Base-by-base conservation (phyloP, 2,113 vertebrate genomes). In the Tiliqua scincoides region DNA sequence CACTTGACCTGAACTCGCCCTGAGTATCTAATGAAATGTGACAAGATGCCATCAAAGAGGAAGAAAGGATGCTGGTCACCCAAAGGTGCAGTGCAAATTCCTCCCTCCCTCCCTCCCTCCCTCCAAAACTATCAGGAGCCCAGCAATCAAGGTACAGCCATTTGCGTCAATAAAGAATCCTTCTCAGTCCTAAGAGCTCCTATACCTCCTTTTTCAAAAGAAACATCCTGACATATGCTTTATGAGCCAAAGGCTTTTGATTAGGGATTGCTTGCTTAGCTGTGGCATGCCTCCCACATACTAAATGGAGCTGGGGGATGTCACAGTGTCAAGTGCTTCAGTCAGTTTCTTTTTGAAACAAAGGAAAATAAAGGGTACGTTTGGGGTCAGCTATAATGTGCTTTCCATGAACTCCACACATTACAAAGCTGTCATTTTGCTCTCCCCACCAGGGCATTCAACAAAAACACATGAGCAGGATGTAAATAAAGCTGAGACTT, bases 21-120 rank as follows among this genome's bases (percentile, higher is more conserved):
- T 30, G 0, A 57, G 25, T 65, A 21, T 27, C 71, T 0, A 30
- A 72, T 63, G 1, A 0, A 5, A 11, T 6, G 37, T 18, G 3
- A 73, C 14, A 59, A 43, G 70, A 37, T 75, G 52, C 21, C 32
- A 15, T 48, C 4, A 52, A 62, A 25, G 0, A 57, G 1, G 52
- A 5, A 62, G 21, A 37, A 52, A 23, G 1, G 2, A 74, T 59
- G 32, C 82, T 63, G 6, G 0, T 15, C 2, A n/a, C 0, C 8
- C 57, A 27, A 10, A 32, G 52, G 11, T 48, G 40, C 18, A 0
- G 1, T 0, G 6, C 9, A 1, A 4, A 63, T 32, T 61, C 30
- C 35, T 40, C 71, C n/a, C 20, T 30, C 6, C 75, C 23, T 61
- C 52, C 65, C 21, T 11, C 57, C 14, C 76, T 0, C 10, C 6